Conservation (phyloP, 2,113 vertebrate genomes). For the Guaruba guarouba region DNA sequence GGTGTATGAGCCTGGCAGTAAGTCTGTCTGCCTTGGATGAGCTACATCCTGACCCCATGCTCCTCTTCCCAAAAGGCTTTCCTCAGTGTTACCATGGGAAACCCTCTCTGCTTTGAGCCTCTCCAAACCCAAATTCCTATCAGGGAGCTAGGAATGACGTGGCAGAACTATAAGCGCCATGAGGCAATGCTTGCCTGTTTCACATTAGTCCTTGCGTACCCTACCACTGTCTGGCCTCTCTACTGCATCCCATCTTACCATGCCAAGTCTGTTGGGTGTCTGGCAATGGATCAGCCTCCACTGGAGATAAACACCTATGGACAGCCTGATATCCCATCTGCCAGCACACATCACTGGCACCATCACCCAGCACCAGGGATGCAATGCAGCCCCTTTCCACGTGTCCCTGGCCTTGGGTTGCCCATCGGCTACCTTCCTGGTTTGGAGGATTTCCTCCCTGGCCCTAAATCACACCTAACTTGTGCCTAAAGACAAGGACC, state of each 20-base stretch:
- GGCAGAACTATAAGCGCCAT: neutral
- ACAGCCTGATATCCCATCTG: neutral
- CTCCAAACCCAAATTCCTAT: neutral
- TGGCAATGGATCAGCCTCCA: neutral
- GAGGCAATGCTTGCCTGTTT: neutral
- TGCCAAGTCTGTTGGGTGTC: neutral
- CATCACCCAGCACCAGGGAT: accelerated
- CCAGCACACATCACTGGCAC: neutral
- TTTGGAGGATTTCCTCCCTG: neutral
- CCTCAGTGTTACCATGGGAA: neutral
- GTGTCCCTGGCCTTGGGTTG: accelerated
- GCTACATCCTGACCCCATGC: neutral
- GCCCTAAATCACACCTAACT: neutral
- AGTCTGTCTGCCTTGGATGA: neutral
- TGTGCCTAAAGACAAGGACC: neutral
- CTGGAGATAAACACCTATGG: neutral
- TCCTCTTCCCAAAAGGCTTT: neutral
- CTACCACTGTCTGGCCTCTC: accelerated
- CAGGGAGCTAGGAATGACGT: neutral
- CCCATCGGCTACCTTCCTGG: neutral
- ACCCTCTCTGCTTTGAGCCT: neutral
- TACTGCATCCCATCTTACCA: neutral
- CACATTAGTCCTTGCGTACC: no score
- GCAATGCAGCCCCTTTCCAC: accelerated
- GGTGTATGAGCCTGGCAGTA: neutral